Base-by-base conservation (phyloP, 2,797 vertebrate genomes). In the Peromyscus nudipes region DNA sequence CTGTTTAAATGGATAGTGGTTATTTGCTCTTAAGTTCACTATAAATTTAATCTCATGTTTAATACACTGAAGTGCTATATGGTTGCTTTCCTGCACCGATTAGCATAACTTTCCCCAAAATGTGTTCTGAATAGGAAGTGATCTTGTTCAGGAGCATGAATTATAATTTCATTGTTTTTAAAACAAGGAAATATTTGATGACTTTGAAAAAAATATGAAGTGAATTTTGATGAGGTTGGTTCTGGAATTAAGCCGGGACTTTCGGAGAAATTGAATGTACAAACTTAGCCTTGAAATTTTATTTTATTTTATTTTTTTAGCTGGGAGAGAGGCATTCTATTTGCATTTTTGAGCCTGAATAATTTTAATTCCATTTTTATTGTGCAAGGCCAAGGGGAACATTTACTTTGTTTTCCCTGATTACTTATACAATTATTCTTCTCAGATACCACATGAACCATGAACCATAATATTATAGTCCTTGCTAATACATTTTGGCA, bases 321-420 rank as follows among this genome's bases (percentile, higher is more conserved):
- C 97, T 97, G 93, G 94, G 98, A 98, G 97, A 98, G 98, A 98
- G 96, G 96, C 91, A 94, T 82, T 98, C 23, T 99, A 98, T 99
- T 99, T 99, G 98, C 98, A 98, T 98, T 99, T 99, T 98, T 98
- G 98, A 99, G 98, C 98, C 98, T 99, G 98, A 98, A 98, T 98
- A 99, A 98, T 98, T 99, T 98, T 98, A 99, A 99, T 99, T 99
- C 97, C 91, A 69, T 97, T 98, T 98, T 98, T 98, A 98, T 98
- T 99, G 96, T 94, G 98, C 97, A 98, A 98, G 97, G 98, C 98
- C 98, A 97, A 98, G 98, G 98, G 98, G 98, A 99, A 98, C 98
- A 98, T 98, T 99, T 98, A 98, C 98, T 98, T 98, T 99, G 98
- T 99, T 99, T 99, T 99, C 98, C 98, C 98, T 98, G 98, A 99